Conservation (phyloP, 2,113 vertebrate species). For the Eulacestoma nigropectus region DNA sequence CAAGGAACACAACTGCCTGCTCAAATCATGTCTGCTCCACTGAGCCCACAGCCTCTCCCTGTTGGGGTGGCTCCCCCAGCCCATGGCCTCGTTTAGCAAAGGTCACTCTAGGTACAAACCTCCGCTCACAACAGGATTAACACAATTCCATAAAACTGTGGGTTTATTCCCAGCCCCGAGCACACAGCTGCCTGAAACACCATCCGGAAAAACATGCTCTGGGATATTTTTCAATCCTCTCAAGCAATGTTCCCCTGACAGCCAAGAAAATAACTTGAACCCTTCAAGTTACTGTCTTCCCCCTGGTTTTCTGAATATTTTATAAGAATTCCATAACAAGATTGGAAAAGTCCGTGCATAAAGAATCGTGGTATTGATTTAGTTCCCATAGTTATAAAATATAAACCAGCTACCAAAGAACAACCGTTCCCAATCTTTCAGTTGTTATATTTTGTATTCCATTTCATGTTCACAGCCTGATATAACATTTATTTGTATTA, state of each 20-base stretch:
- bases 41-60: not conserved
- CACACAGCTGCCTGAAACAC: not conserved
- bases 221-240: conserved; percentile 2
- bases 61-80: not conserved
- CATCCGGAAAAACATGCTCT: not conserved
- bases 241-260: not conserved
- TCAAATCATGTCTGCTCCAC: not conserved
- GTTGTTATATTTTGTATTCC: conserved; percentile 1
- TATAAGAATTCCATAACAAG: conserved; percentile 5
- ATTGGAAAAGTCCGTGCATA: conserved; percentile 7
- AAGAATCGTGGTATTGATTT: conserved; percentile 37
- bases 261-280: not conserved
- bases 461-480: conserved; percentile 4
- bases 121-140: not conserved
- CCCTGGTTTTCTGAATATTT: conserved; percentile 40
- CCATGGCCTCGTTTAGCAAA: not conserved
- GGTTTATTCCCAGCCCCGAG: not conserved
- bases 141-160: not conserved
- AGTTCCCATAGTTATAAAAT: conserved; percentile 12
- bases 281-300: not conserved
- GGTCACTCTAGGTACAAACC: not conserved
- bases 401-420: conserved; percentile 1
- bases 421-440: not conserved
- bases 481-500: conserved; percentile 7
- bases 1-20: not conserved